Evolutionary conservation across 1,140 invertebrate species (phyloP).

Genomic region (Orius laevigatus): DNA sequence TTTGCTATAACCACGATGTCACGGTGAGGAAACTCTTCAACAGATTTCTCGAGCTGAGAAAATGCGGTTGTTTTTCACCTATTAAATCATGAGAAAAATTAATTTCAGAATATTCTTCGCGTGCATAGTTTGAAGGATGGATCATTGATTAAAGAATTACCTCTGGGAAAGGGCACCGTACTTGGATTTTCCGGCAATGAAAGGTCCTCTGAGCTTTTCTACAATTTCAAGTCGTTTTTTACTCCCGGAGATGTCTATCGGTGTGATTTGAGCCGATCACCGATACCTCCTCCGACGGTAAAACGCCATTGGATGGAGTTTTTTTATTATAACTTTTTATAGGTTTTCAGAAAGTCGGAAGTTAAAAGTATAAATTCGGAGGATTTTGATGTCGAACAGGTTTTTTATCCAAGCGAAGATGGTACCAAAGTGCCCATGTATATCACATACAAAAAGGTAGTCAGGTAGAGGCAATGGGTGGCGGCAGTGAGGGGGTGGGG

Average conservation of each 20-base stretch:
- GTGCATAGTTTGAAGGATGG: constrained; percentile 63
- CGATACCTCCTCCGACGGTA: constrained; percentile 44
- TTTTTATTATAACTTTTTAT: constrained; percentile 4
- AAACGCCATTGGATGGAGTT: not conserved
- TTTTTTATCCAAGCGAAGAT: constrained; percentile 91
- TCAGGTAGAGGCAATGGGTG: too few species aligned
- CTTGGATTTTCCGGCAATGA: constrained; percentile 69
- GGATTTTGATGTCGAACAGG: constrained; percentile 43
- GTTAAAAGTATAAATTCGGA: constrained; percentile 68
- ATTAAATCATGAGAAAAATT: too few species aligned
- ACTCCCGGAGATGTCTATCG: constrained; percentile 84
- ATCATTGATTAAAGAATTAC: constrained; percentile 50
- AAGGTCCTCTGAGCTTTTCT: constrained; percentile 81
- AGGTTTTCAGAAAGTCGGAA: constrained; percentile 71
- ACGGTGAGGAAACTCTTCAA: constrained; percentile 47
- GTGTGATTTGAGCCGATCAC: constrained; percentile 54
- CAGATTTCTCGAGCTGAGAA: too few species aligned
- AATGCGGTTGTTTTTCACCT: too few species aligned
- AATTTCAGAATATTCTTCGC: constrained; percentile 60
- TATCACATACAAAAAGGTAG: constrained; percentile 72
- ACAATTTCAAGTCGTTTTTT: constrained; percentile 84
- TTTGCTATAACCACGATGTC: constrained; percentile 87
- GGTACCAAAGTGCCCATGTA: constrained; percentile 96
- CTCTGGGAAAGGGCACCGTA: constrained; percentile 74
- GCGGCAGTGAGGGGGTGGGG: too few species aligned